Conservation (phyloP, 2,888 invertebrate genomes). For the Aspidiotus rigidus region DNA sequence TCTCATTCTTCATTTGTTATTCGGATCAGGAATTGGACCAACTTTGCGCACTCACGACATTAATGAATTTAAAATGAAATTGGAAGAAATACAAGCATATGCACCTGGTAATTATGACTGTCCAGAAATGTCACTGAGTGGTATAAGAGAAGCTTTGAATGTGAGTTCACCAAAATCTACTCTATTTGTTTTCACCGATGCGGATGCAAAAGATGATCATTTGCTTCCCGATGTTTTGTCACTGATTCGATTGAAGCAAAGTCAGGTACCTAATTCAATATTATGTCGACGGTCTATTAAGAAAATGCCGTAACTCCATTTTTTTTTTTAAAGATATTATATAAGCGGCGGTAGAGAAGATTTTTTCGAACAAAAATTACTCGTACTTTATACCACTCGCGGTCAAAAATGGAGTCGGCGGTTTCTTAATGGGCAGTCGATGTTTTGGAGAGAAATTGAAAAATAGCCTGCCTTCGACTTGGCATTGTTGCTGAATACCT, state of each 20-base stretch:
- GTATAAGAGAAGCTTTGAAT: slow-evolving; percentile 57
- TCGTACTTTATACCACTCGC: too few relatives aligned
- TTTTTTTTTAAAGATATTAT: background rate
- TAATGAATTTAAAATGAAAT: slow-evolving; percentile 50
- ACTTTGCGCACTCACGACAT: slow-evolving; percentile 55
- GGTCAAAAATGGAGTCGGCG: too few relatives aligned
- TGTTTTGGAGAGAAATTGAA: slow-evolving; percentile 35
- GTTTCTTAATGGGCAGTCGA: too few relatives aligned
- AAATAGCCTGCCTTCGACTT: background rate
- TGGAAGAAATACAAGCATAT: slow-evolving; percentile 51
- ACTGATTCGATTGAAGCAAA: slow-evolving; percentile 61
- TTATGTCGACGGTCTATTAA: background rate
- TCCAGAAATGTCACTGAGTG: slow-evolving; percentile 60
- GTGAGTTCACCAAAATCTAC: slow-evolving; percentile 57
- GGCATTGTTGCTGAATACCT: background rate
- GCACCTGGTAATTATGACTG: slow-evolving; percentile 71
- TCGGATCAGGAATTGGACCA: slow-evolving; percentile 53
- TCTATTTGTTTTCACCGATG: slow-evolving; percentile 69
- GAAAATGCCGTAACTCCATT: background rate
- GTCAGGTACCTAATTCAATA: slow-evolving; percentile 51
- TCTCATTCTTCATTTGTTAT: too few relatives aligned
- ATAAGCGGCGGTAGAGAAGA: too few relatives aligned
- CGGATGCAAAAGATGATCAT: slow-evolving; percentile 57
- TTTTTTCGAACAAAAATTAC: slow-evolving; percentile 11
- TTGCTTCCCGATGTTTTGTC: slow-evolving; percentile 55